phyloP scores from a whole-genome alignment of 2,888 invertebrate genomes.

The Emmelina monodactyla region DNA sequence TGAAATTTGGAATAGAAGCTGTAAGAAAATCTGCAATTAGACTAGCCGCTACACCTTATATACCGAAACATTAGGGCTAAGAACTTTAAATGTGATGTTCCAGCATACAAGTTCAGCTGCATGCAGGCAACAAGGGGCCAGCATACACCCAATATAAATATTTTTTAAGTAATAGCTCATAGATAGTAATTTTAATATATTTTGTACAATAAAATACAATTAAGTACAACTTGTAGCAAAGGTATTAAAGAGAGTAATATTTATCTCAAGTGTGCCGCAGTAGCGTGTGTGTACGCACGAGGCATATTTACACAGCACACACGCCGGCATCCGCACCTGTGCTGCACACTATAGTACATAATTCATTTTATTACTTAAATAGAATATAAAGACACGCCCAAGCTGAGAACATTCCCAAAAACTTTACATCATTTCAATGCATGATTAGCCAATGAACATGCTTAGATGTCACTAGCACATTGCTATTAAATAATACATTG shows the following conservation, averaged over 20 bases:
- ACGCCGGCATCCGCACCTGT: slow-evolving; percentile 59
- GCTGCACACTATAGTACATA: slow-evolving; percentile 64
- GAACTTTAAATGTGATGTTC: slow-evolving; percentile 58
- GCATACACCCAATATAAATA: slow-evolving; percentile 63
- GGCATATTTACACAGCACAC: slow-evolving; percentile 67
- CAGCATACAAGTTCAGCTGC: slow-evolving; percentile 64
- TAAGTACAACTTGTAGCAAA: slow-evolving; percentile 76
- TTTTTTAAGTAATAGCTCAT: slow-evolving; percentile 60
- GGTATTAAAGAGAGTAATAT: slow-evolving; percentile 69
- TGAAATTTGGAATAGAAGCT: slow-evolving; percentile 65
- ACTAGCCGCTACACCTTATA: slow-evolving; percentile 64
- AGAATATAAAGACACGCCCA: slow-evolving; percentile 65
- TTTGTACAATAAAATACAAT: slow-evolving; percentile 75
- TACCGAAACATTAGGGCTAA: slow-evolving; percentile 63
- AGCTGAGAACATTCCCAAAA: slow-evolving; percentile 57
- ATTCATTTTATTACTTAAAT: slow-evolving; percentile 58
- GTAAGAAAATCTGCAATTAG: slow-evolving; percentile 67
- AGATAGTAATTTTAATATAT: slow-evolving; percentile 70
- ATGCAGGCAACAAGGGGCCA: slow-evolving; percentile 59
- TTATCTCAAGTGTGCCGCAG: slow-evolving; percentile 64
- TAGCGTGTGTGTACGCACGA: slow-evolving; percentile 63
- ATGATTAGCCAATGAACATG: slow-evolving; percentile 67
- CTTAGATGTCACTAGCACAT: slow-evolving; percentile 58
- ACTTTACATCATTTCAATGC: slow-evolving; percentile 64
- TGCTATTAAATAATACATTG: slow-evolving; percentile 65